Conservation (phyloP, 2,888 invertebrate species). For the Nemoura dubitans region DNA sequence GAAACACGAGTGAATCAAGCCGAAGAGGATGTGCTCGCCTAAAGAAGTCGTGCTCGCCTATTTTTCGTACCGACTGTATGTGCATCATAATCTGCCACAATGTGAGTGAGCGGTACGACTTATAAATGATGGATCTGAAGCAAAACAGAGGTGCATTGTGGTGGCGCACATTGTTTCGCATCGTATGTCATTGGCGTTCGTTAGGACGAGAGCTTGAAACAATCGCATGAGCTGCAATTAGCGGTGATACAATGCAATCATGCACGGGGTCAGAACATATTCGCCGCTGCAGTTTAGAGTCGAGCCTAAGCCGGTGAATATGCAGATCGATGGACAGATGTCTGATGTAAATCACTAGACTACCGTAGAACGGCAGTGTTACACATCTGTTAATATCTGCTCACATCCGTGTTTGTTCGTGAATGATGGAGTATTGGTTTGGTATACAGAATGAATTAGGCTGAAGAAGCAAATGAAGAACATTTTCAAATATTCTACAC, state of each 20-base stretch:
- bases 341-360: background rate
- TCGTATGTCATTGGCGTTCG: background rate
- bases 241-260: background rate
- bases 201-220: background rate
- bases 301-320: background rate
- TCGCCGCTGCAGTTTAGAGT: background rate
- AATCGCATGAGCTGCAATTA: background rate
- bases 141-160: background rate
- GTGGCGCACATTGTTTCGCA: background rate
- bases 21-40: too few relatives aligned
- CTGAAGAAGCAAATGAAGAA: too few relatives aligned
- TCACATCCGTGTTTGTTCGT: background rate
- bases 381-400: background rate
- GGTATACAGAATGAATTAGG: background rate
- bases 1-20: too few relatives aligned
- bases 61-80: too few relatives aligned
- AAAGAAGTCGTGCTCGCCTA: too few relatives aligned
- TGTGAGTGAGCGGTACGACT: background rate
- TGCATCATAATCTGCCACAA: too few relatives aligned
- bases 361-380: background rate
- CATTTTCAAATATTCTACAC: too few relatives aligned
- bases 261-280: background rate
- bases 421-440: background rate
- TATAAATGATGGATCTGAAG: background rate
- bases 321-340: background rate